A percentile compares a stretch with the other conserved stretches of the same genome.
Conservation (phyloP, 2,888 invertebrate genomes). For the Drosophila neotestacea region DNA sequence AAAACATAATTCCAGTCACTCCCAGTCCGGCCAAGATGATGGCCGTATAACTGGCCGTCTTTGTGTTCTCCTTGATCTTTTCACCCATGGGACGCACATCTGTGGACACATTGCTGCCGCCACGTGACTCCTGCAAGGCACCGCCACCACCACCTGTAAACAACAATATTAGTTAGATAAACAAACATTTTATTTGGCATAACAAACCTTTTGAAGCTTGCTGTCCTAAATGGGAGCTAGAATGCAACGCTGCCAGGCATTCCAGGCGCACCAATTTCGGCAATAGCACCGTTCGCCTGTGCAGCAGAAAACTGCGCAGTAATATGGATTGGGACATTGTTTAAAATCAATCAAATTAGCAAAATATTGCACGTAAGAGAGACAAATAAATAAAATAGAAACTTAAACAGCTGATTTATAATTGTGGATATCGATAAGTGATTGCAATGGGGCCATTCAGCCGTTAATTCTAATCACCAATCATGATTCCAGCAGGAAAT, state of each 20-base stretch:
- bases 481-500: no score
- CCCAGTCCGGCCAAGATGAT: slow-evolving; percentile 93
- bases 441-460: background rate
- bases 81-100: slow-evolving; percentile 89
- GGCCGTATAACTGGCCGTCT: slow-evolving; percentile 93
- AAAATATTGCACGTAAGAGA: slow-evolving; percentile 28
- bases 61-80: slow-evolving; percentile 95
- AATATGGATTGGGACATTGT: slow-evolving; percentile 73
- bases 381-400: slow-evolving; percentile 31
- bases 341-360: slow-evolving; percentile 17
- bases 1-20: slow-evolving; percentile 93
- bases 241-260: slow-evolving; percentile 51
- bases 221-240: slow-evolving; percentile 30
- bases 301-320: slow-evolving; percentile 64
- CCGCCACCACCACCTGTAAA: slow-evolving; percentile 30
- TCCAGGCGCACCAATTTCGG: slow-evolving; percentile 26
- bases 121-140: slow-evolving; percentile 57
- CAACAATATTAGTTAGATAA: background rate
- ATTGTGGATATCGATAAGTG: background rate
- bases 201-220: slow-evolving; percentile 52
- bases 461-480: background rate
- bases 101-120: slow-evolving; percentile 76
- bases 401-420: slow-evolving; percentile 57
- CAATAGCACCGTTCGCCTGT: slow-evolving; percentile 45
- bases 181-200: background rate